Evolutionary conservation across 2,113 vertebrate genomes (phyloP).

Genomic region (Chlorodrepanis virens): DNA sequence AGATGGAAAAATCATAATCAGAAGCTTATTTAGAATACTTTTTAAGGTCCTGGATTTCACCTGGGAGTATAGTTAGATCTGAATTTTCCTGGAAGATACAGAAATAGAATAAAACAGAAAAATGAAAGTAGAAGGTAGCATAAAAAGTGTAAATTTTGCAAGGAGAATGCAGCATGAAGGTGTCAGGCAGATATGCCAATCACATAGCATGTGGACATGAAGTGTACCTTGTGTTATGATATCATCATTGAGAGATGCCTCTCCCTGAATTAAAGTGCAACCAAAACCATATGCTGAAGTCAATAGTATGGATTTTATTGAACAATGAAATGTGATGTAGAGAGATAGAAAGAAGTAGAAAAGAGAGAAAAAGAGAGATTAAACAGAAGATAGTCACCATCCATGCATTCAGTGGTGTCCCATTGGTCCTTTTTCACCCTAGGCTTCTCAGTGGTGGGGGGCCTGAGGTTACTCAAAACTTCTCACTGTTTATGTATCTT

Average conservation of each 20-base stretch:
- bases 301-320: neutral
- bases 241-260: neutral
- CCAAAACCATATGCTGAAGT: neutral
- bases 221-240: rapidly evolving
- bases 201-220: neutral
- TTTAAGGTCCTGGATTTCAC: neutral
- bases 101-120: neutral
- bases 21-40: neutral
- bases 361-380: neutral
- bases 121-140: neutral
- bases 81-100: neutral
- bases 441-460: neutral
- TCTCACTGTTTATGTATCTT: neutral
- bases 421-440: rapidly evolving
- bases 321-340: neutral
- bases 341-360: neutral
- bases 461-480: neutral
- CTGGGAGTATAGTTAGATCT: neutral
- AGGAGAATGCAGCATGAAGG: neutral
- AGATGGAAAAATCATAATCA: neutral
- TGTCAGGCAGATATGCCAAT: neutral
- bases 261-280: neutral
- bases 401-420: neutral
- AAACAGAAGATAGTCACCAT: neutral
- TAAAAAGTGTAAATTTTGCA: neutral